Evolutionary conservation across 2,888 invertebrate species (phyloP).

Genomic region (Trichopoda pennipes): DNA sequence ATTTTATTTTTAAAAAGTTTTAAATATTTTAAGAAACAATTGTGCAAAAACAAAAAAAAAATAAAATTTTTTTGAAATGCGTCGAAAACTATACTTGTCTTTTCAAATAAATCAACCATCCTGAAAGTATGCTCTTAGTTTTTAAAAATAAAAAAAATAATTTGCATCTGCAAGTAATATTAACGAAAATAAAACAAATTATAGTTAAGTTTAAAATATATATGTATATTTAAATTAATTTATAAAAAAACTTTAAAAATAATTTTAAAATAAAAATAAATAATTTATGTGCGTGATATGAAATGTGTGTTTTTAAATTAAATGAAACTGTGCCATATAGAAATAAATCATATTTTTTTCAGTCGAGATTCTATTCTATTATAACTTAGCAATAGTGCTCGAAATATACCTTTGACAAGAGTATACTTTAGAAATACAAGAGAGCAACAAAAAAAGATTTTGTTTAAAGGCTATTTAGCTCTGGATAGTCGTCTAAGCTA

Average conservation of each 20-base stretch:
- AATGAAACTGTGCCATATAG: slow-evolving; percentile 58
- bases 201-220: background rate
- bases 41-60: no score
- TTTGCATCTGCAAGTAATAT: background rate
- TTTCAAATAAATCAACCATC: background rate
- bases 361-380: background rate
- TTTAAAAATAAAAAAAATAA: background rate
- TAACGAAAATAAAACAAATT: background rate
- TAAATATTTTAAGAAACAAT: no score
- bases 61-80: no score
- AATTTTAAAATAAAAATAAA: slow-evolving; percentile 15
- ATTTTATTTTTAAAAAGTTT: no score
- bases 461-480: no score
- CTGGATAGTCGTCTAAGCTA: no score
- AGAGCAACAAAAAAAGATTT: no score
- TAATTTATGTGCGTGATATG: slow-evolving; percentile 15
- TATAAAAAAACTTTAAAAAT: background rate
- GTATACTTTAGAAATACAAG: no score
- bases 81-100: background rate
- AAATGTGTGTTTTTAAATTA: slow-evolving; percentile 57
- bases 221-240: background rate
- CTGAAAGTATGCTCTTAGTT: background rate
- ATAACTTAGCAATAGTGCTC: no score
- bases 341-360: background rate
- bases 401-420: no score